These are phyloP conservation scores for Mustela lutreola DNA, from an alignment of 2,113 vertebrate genomes.

Conservation along the genomic window DNA sequence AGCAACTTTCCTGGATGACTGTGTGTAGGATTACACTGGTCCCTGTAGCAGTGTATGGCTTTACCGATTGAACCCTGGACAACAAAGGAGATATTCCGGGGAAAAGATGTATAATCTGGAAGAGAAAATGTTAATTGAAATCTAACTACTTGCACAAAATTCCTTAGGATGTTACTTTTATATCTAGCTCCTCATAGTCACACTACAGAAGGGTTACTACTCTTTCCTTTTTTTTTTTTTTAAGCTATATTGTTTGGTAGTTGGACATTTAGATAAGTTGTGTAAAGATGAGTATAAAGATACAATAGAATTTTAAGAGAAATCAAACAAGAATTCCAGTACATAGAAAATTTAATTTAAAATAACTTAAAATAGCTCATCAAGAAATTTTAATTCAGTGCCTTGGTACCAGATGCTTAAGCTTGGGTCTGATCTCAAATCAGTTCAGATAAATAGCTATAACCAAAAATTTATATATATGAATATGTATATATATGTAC, in stretches of 20 bases:
- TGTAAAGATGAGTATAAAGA: conserved; percentile 6
- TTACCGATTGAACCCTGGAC: not conserved
- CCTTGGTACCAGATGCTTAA: not conserved
- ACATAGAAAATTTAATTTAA: conserved; percentile 79
- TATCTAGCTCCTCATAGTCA: not conserved
- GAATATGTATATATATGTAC: not conserved
- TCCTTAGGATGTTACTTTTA: not conserved
- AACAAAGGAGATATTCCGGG: not conserved
- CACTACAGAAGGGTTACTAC: not conserved
- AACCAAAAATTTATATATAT: conserved; percentile 34
- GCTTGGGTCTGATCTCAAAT: conserved; percentile 50
- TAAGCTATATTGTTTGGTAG: not conserved
- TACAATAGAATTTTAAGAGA: conserved; percentile 40
- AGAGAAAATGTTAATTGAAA: not conserved
- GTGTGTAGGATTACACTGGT: accelerated
- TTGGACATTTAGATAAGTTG: not conserved
- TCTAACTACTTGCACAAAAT: not conserved
- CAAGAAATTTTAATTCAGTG: conserved; percentile 49
- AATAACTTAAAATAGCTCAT: conserved; percentile 76
- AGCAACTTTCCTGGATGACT: not conserved
- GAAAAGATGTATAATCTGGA: not conserved
- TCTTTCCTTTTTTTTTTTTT: not conserved
- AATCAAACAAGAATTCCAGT: conserved; percentile 54
- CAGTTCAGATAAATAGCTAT: conserved; percentile 68
- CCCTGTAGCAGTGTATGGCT: not conserved